These are phyloP conservation scores for Nephrotoma appendiculata DNA, from an alignment of 2,888 invertebrate genomes.

Conservation along the genomic window DNA sequence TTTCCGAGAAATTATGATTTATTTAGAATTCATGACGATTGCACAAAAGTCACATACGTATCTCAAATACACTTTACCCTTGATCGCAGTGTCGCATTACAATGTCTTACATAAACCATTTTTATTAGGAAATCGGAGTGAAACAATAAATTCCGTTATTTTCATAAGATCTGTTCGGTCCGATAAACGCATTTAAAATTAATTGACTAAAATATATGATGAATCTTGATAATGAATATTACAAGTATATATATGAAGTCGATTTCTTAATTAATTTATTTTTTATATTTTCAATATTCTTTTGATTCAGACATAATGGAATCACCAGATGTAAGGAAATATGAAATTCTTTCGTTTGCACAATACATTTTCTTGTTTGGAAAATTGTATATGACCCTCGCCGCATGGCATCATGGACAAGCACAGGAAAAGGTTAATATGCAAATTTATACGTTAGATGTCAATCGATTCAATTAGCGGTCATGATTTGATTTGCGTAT, in stretches of 20 bases:
- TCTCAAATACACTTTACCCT: neutral
- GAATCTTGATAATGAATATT: neutral
- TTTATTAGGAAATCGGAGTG: neutral
- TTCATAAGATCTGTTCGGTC: neutral
- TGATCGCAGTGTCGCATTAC: neutral
- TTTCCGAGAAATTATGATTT: too few species aligned
- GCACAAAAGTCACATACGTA: neutral
- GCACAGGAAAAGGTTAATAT: neutral
- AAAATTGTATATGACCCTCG: neutral
- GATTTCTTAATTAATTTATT: neutral
- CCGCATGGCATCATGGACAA: neutral
- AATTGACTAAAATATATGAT: neutral
- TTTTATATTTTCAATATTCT: neutral
- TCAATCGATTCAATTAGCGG: neutral
- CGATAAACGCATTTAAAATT: neutral
- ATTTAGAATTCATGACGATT: neutral
- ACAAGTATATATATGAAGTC: neutral
- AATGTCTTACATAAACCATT: neutral
- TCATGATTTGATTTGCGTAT: neutral
- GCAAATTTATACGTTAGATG: neutral
- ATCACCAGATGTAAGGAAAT: neutral
- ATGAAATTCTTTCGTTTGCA: neutral
- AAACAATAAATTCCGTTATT: neutral
- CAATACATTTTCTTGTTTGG: neutral
- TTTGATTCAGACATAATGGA: neutral